Evolutionary conservation across 2,888 invertebrate genomes (phyloP).

Genomic region (Drosophila antonietae): DNA sequence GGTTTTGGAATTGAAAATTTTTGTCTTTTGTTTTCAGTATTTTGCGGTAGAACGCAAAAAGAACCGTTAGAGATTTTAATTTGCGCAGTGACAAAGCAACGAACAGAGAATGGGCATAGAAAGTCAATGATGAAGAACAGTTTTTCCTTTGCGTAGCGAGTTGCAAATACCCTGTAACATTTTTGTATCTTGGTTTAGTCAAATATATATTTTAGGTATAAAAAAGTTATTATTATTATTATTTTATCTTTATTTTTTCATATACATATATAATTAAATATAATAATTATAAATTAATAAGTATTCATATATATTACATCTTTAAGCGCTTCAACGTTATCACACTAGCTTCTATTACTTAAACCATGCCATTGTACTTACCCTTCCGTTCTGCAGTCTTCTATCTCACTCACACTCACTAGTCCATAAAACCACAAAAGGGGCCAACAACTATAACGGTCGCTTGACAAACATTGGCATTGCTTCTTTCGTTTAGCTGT

Average conservation of each 20-base stretch:
- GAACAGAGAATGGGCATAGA: conserved; percentile 13
- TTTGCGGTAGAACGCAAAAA: conserved; percentile 30
- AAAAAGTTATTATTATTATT: too few species aligned
- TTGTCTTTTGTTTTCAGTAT: conserved; percentile 26
- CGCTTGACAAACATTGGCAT: neutral
- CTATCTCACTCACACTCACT: neutral
- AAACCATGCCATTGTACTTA: neutral
- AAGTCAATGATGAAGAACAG: conserved; percentile 11
- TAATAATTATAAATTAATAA: too few species aligned
- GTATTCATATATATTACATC: too few species aligned
- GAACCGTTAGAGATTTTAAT: conserved; percentile 51
- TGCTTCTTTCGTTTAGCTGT: neutral
- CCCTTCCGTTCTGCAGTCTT: too few species aligned
- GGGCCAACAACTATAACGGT: conserved; percentile 7
- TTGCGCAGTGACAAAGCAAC: conserved; percentile 25
- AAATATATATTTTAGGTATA: too few species aligned
- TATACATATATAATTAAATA: too few species aligned
- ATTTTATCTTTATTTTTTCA: too few species aligned
- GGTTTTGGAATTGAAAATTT: conserved; percentile 65
- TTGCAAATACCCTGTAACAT: conserved; percentile 14
- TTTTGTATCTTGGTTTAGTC: too few species aligned
- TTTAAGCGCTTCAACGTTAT: too few species aligned
- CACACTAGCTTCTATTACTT: too few species aligned
- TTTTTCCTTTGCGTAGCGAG: neutral
- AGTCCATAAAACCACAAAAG: neutral